Evolutionary conservation across 2,888 invertebrate genomes (phyloP).

Genomic region (Drosophila hawaiiensis): DNA sequence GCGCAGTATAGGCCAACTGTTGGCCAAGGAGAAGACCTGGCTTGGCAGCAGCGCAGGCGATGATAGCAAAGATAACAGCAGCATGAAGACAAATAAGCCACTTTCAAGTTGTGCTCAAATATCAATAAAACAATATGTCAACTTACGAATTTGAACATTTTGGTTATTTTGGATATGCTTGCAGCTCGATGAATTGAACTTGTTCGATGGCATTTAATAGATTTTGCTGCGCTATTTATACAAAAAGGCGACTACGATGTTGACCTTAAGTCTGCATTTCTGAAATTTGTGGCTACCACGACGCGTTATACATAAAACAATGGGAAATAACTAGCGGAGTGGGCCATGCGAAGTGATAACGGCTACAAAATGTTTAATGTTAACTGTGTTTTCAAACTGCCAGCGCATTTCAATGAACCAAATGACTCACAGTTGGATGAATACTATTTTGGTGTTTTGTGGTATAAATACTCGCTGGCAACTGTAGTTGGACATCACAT

Average conservation of each 20-base stretch:
- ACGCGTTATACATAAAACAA: conserved; percentile 44
- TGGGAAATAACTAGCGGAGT: conserved; percentile 5
- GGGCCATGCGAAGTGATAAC: conserved; percentile 11
- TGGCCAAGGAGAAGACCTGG: conserved; percentile 50
- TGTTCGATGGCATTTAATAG: conserved; percentile 35
- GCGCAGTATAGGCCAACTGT: conserved; percentile 50
- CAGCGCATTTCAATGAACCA: conserved; percentile 41
- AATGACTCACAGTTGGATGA: conserved; percentile 34
- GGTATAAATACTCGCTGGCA: conserved; percentile 54
- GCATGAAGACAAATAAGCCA: conserved; percentile 22
- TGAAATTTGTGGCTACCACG: conserved; percentile 5
- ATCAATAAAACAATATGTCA: background rate
- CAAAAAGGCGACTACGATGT: background rate
- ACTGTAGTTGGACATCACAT: conserved; percentile 35
- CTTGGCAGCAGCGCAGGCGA: conserved; percentile 67
- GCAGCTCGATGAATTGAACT: conserved; percentile 25
- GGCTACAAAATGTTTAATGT: conserved; percentile 15
- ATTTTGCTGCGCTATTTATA: conserved; percentile 36
- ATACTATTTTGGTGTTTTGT: conserved; percentile 7
- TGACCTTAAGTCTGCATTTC: conserved; percentile 24
- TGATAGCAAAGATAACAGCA: conserved; percentile 66
- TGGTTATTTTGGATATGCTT: conserved; percentile 23
- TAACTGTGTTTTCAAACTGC: conserved; percentile 19
- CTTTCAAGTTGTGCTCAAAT: background rate
- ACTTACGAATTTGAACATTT: conserved; percentile 72